These are phyloP conservation scores for Habroteleia sp. DNA, from an alignment of 2,888 invertebrate genomes.

Conservation along the genomic window DNA sequence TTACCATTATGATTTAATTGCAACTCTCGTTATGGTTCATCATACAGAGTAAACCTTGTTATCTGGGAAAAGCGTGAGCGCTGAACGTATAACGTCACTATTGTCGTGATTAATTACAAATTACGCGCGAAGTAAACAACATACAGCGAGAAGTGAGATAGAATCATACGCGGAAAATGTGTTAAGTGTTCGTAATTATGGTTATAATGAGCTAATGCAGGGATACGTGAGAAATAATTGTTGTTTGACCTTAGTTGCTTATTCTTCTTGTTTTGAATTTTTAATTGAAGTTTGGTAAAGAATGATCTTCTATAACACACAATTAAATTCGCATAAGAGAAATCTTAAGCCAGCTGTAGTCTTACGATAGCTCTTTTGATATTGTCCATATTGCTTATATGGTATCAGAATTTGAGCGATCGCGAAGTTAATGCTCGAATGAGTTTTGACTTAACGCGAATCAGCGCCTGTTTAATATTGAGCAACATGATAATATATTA, in stretches of 20 bases:
- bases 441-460: constrained; percentile 35
- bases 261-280: constrained; percentile 15
- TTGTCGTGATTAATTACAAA: constrained; percentile 12
- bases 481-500: constrained; percentile 57
- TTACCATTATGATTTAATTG: constrained; percentile 11
- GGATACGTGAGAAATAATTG: constrained; percentile 23
- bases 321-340: constrained; percentile 48
- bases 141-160: constrained; percentile 48
- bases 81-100: constrained; percentile 8
- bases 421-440: constrained; percentile 38
- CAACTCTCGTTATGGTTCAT: constrained; percentile 6
- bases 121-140: constrained; percentile 14
- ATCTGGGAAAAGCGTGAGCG: constrained; percentile 1
- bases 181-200: constrained; percentile 1
- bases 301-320: constrained; percentile 18
- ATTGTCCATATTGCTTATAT: constrained; percentile 77
- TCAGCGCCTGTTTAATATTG: constrained; percentile 52
- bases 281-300: constrained; percentile 10
- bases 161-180: constrained; percentile 49
- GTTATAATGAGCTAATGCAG: constrained; percentile 33
- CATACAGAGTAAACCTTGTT: constrained; percentile 1
- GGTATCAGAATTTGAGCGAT: constrained; percentile 74
- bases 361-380: constrained; percentile 61
- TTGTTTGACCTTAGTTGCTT: too few relatives aligned
- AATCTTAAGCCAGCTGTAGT: constrained; percentile 68